Conservation (phyloP, 2,113 vertebrate genomes). For the Rhegmatorhina hoffmannsi region DNA sequence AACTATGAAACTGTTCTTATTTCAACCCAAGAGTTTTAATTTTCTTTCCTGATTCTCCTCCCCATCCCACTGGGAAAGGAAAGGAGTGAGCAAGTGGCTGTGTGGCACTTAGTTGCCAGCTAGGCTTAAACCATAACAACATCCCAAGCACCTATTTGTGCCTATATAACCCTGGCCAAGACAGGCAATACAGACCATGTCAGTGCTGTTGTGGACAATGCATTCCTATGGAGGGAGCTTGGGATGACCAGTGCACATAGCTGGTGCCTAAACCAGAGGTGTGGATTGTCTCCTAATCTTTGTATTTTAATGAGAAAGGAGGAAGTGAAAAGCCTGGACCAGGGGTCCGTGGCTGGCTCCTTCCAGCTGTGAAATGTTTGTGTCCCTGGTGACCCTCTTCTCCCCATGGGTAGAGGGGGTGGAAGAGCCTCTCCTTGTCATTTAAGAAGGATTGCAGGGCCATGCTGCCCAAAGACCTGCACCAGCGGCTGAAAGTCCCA, state of each 20-base stretch:
- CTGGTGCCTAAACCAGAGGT: neutral
- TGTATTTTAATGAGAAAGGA: neutral
- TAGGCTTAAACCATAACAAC: neutral
- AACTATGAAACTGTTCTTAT: neutral
- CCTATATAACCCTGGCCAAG: neutral
- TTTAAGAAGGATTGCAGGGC: constrained; percentile 33
- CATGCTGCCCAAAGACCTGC: neutral
- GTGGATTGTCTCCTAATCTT: neutral
- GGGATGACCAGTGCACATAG: neutral
- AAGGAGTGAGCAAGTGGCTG: neutral
- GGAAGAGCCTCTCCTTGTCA: neutral
- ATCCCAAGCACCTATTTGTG: neutral
- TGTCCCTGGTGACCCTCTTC: neutral
- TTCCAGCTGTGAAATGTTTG: neutral
- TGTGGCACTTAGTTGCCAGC: neutral
- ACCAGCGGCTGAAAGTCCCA: neutral
- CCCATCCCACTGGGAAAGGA: neutral
- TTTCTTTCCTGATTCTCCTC: neutral
- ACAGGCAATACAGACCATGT: neutral
- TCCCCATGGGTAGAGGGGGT: neutral
- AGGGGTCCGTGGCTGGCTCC: neutral
- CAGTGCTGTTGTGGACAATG: neutral
- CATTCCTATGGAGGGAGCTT: neutral
- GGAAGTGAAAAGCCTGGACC: neutral
- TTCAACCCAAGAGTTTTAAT: neutral